Percentiles rank a stretch among this genome's conserved stretches.
Evolutionary conservation across 1,140 invertebrate species (phyloP).

Genomic region (Atta colombica): DNA sequence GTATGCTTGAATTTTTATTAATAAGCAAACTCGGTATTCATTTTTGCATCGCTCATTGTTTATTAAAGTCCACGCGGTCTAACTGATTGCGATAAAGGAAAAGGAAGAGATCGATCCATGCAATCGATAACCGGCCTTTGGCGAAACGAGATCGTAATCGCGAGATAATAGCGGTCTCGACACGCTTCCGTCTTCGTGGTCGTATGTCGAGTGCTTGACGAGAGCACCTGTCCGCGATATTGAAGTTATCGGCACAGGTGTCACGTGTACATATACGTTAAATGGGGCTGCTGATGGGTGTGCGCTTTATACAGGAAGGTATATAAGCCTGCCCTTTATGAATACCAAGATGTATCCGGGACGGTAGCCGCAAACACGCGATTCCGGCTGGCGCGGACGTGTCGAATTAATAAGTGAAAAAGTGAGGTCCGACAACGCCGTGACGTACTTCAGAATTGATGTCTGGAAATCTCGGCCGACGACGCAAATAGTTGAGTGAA

Average conservation of each 20-base stretch:
- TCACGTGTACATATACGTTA: constrained; percentile 47
- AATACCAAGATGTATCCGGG: constrained; percentile 78
- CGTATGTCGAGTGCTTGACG: constrained; percentile 20
- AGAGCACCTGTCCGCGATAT: constrained; percentile 67
- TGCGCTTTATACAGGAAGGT: constrained; percentile 42
- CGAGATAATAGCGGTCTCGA: constrained; percentile 46
- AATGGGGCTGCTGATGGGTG: constrained; percentile 21
- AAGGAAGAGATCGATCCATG: constrained; percentile 9
- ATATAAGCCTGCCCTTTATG: constrained; percentile 82
- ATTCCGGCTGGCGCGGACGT: constrained; percentile 75
- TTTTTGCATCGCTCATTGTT: background rate
- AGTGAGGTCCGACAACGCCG: constrained; percentile 26
- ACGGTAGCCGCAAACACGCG: constrained; percentile 76
- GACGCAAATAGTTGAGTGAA: constrained; percentile 24
- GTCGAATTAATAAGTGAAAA: constrained; percentile 73
- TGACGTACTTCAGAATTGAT: constrained; percentile 55
- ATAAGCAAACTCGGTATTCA: background rate
- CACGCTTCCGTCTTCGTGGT: constrained; percentile 58
- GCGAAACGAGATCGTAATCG: constrained; percentile 54
- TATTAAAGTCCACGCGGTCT: background rate
- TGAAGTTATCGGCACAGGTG: constrained; percentile 70
- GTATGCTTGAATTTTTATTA: background rate
- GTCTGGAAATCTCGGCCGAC: constrained; percentile 41
- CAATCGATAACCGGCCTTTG: constrained; percentile 40
- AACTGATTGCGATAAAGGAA: background rate